A percentile compares a stretch with the other conserved stretches of the same genome.
Evolutionary conservation across 2,888 invertebrate species (phyloP).

Genomic region (Erebia ligea): DNA sequence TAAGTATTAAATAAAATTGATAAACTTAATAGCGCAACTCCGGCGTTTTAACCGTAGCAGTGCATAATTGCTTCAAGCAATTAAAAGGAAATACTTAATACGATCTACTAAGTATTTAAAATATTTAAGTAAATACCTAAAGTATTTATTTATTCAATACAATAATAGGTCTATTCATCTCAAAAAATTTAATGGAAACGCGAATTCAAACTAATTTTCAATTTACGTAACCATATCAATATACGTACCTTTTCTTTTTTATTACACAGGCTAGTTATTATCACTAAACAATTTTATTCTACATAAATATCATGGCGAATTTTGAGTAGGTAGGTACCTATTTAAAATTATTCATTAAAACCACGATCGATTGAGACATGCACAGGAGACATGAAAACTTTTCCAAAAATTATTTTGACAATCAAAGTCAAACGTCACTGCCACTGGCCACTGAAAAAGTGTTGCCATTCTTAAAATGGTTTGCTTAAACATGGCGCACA

Average conservation of each 20-base stretch:
- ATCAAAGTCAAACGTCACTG: conserved; percentile 32
- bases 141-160: background rate
- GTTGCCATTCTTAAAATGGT: conserved; percentile 33
- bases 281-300: conserved; percentile 22
- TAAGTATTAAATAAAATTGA: too few species aligned
- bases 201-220: conserved; percentile 15
- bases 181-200: background rate
- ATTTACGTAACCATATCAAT: conserved; percentile 33
- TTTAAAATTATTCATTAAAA: conserved; percentile 14
- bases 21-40: background rate
- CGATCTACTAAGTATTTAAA: background rate
- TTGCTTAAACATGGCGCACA: background rate
- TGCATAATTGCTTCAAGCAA: background rate
- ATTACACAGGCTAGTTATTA: conserved; percentile 22
- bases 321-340: too few species aligned
- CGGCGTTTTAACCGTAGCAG: background rate
- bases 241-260: conserved; percentile 29
- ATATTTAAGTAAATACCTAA: background rate
- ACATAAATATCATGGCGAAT: conserved; percentile 36
- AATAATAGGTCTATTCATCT: background rate
- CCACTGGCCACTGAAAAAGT: conserved; percentile 15
- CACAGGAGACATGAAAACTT: conserved; percentile 47
- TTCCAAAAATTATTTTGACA: conserved; percentile 37
- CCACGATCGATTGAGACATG: conserved; percentile 43
- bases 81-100: background rate